phyloP scores from a whole-genome alignment of 35 echinoderm and acorn worm species.

The Apostichopus parvimensis region DNA sequence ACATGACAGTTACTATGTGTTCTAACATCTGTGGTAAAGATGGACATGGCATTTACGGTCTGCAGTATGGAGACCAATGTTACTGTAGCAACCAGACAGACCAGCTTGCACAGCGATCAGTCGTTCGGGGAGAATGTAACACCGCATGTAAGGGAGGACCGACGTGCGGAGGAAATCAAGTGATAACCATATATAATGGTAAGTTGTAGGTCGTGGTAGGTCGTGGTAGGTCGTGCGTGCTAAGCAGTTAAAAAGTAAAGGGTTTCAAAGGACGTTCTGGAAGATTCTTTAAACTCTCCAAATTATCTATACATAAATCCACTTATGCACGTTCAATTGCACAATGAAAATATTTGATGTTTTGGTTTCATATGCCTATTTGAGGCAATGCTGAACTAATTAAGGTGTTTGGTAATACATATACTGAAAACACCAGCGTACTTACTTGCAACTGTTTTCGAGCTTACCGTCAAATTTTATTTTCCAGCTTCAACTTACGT shows the following conservation, averaged over 20 bases:
- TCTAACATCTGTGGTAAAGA: background rate
- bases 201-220: background rate
- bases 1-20: slow-evolving; percentile 1
- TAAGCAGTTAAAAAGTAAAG: background rate
- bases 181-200: background rate
- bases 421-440: background rate
- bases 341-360: background rate
- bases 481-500: slow-evolving; percentile 1
- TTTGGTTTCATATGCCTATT: background rate
- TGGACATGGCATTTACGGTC: background rate
- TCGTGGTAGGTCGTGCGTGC: background rate
- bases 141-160: background rate
- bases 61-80: background rate
- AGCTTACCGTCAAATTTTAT: background rate
- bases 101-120: background rate
- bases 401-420: no score
- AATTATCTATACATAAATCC: background rate
- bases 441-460: background rate
- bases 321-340: background rate
- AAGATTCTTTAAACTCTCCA: background rate
- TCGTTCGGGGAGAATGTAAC: background rate
- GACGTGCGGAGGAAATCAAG: background rate
- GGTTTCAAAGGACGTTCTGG: background rate
- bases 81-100: background rate
- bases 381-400: background rate